These are phyloP conservation scores for Congeria kusceri DNA, from an alignment of 2,888 invertebrate genomes.

Conservation along the genomic window DNA sequence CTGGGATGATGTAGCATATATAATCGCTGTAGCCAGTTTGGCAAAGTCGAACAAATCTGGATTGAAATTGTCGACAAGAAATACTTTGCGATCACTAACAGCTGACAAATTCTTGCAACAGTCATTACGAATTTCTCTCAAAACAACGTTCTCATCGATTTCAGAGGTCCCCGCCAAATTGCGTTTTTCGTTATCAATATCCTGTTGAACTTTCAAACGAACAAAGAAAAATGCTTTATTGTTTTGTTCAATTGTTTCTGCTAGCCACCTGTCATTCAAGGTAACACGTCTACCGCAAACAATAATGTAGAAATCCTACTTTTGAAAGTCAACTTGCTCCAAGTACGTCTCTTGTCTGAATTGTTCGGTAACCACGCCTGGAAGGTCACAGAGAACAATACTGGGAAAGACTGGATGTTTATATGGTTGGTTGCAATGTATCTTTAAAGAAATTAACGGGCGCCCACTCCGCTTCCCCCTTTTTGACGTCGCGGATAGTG, in stretches of 20 bases:
- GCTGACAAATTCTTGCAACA: neutral
- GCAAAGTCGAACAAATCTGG: neutral
- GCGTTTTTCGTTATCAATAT: constrained; percentile 4
- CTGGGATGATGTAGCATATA: neutral
- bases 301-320: constrained; percentile 40
- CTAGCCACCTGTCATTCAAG: constrained; percentile 38
- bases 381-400: constrained; percentile 50
- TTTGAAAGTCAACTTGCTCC: constrained; percentile 33
- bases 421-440: constrained; percentile 23
- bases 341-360: constrained; percentile 21
- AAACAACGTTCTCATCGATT: neutral
- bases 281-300: constrained; percentile 31
- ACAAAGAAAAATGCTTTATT: constrained; percentile 37
- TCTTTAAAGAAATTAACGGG: constrained; percentile 28
- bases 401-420: constrained; percentile 2
- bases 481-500: constrained; percentile 19
- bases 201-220: constrained; percentile 25
- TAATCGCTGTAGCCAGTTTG: neutral
- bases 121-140: neutral
- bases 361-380: constrained; percentile 49
- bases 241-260: constrained; percentile 21
- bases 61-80: constrained; percentile 7
- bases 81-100: neutral
- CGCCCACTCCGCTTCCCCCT: constrained; percentile 24
- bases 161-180: neutral